phyloP scores from a whole-genome alignment of 2,113 vertebrate species.

The Bolborhynchus lineola region DNA sequence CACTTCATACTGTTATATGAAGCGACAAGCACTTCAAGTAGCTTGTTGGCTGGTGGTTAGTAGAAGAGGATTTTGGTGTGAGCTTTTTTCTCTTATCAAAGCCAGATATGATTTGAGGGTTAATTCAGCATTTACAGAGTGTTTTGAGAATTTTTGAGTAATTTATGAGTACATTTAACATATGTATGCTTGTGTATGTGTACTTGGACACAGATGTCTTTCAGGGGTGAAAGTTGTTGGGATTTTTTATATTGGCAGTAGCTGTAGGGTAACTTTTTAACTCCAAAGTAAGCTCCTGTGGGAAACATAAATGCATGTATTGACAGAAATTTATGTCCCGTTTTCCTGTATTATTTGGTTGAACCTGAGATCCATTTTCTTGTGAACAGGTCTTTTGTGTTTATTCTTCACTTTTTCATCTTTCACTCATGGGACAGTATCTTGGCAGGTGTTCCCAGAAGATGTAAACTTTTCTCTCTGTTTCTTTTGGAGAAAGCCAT shows the following conservation, averaged over 20 bases:
- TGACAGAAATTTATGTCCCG: background rate
- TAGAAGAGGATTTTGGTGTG: background rate
- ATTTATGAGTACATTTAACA: background rate
- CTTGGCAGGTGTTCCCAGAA: background rate
- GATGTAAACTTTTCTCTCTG: background rate
- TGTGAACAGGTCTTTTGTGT: background rate
- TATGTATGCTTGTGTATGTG: background rate
- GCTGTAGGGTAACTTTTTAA: background rate
- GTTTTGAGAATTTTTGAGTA: background rate
- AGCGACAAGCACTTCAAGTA: background rate
- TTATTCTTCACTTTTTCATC: background rate
- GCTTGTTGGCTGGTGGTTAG: background rate
- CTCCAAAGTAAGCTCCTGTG: background rate
- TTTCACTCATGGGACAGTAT: background rate
- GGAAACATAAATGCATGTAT: rapidly evolving
- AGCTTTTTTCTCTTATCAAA: background rate
- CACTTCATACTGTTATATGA: background rate
- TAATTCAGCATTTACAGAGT: background rate
- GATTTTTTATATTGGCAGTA: background rate
- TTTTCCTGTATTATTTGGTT: background rate
- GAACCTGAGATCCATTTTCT: background rate
- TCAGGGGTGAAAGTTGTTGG: background rate
- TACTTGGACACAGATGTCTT: background rate
- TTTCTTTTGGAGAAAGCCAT: background rate
- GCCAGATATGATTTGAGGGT: background rate